Evolutionary conservation across 2,797 vertebrate genomes (phyloP), one percentile per base, ranked within the genome.

Genomic region (Sebastes taczanowskii): DNA sequence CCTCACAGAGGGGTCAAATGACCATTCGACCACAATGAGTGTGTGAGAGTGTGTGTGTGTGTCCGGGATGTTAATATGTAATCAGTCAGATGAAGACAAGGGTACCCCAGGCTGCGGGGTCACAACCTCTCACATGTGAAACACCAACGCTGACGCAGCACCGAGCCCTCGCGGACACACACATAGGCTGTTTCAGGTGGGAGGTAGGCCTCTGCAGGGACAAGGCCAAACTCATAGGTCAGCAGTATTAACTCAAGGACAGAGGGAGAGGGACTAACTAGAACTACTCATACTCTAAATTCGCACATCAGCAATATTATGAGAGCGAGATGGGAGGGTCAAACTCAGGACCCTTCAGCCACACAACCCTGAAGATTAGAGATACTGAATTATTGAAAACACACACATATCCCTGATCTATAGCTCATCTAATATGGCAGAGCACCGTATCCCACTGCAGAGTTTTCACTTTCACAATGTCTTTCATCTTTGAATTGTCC

Each of bases 1-100:
- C 38, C 34, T 80, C 63, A 86, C 62, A 9, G 23, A 35, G 76
- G 91, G 91, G 89, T 91, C 88, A 93, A 85, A 83, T 69, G 68
- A 77, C 65, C 58, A 80, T 32, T 60, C 38, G 60, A 27, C 42
- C 71, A 61, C 62, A 52, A 46, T 16, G 59, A 38, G 38, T 30
- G 35, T 18, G 62, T 63, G 61, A 25, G 59, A 29, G 72, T 16
- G 65, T 68, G 64, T 42, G 77, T 74, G 82, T 84, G 85, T 80
- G 72, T 85, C 68, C 68, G 35, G 46, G 42, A 78, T 86, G 91
- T 94, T 92, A 92, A 91, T 90, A 93, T 91, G 91, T 94, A 92
- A 94, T 94, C 90, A 90, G 83, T 79, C 82, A 86, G 86, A 93
- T 87, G 85, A 93, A 89, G 91, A 94, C 92, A 94, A 88, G 91